Percentiles rank a stretch among this genome's conserved stretches.
These are phyloP conservation scores for Neodiprion lecontei DNA, from an alignment of 1,140 invertebrate species.

Conservation along the genomic window DNA sequence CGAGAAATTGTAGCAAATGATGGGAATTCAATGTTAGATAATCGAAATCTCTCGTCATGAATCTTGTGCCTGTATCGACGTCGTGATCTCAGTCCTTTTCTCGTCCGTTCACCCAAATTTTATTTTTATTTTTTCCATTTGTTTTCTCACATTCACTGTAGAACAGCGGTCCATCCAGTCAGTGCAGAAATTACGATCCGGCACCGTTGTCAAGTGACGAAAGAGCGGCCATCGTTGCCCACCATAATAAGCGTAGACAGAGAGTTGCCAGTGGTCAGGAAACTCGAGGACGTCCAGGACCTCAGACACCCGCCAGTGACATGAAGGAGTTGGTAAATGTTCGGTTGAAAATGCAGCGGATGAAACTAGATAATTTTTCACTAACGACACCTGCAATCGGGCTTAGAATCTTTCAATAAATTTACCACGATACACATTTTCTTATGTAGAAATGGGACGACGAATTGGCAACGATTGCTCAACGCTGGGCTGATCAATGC, in stretches of 20 bases:
- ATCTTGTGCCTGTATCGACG: neutral
- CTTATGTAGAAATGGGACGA: neutral
- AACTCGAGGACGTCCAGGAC: neutral
- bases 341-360: too few species aligned
- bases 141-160: neutral
- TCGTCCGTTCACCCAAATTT: too few species aligned
- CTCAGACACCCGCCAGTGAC: neutral
- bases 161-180: neutral
- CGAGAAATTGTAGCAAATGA: neutral
- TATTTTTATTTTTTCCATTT: too few species aligned
- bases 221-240: neutral
- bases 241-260: neutral
- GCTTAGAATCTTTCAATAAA: too few species aligned
- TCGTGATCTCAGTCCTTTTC: neutral
- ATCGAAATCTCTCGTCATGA: neutral
- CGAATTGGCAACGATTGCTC: neutral
- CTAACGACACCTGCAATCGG: too few species aligned
- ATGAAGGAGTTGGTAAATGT: neutral
- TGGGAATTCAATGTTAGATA: neutral
- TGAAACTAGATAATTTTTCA: too few species aligned
- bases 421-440: too few species aligned
- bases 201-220: neutral
- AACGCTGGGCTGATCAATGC: neutral
- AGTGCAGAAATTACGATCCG: neutral
- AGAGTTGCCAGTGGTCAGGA: neutral